Percentiles rank a stretch among this genome's conserved stretches.
These are phyloP conservation scores for Urocolius indicus DNA, from an alignment of 2,113 vertebrate genomes.

Conservation along the genomic window DNA sequence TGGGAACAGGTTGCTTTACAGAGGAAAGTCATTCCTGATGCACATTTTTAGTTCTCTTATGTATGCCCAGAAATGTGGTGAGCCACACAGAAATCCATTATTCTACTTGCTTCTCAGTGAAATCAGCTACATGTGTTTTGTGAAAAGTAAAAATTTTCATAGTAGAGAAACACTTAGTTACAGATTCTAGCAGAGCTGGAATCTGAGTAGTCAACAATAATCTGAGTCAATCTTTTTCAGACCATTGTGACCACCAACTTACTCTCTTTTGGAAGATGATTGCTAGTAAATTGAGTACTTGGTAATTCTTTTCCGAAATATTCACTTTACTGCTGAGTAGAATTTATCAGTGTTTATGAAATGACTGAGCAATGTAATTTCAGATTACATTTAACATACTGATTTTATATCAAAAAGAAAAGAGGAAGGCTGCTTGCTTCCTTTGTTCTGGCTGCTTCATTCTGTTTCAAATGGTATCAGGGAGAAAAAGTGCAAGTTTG, in stretches of 20 bases:
- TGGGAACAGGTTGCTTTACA: background rate
- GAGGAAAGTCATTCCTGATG: background rate
- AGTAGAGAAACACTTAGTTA: background rate
- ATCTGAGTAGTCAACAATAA: background rate
- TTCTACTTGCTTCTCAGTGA: background rate
- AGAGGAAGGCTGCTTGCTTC: background rate
- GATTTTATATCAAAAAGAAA: background rate
- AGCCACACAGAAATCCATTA: background rate
- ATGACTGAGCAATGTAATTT: background rate
- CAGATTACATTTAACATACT: background rate
- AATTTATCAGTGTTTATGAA: background rate
- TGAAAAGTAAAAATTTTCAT: background rate
- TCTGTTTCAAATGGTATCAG: background rate
- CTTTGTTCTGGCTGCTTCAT: background rate
- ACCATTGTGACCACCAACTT: background rate
- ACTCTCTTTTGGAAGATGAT: background rate
- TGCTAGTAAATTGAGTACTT: background rate
- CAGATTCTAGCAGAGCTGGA: background rate
- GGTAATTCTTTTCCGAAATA: background rate
- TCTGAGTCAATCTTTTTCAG: background rate
- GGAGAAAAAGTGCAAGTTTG: background rate
- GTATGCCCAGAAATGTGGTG: background rate
- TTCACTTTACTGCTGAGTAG: background rate
- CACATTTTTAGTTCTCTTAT: background rate
- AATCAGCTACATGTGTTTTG: background rate